Base-by-base conservation (phyloP, 2,888 invertebrate genomes). In the Cosmorhoe ocellata region DNA sequence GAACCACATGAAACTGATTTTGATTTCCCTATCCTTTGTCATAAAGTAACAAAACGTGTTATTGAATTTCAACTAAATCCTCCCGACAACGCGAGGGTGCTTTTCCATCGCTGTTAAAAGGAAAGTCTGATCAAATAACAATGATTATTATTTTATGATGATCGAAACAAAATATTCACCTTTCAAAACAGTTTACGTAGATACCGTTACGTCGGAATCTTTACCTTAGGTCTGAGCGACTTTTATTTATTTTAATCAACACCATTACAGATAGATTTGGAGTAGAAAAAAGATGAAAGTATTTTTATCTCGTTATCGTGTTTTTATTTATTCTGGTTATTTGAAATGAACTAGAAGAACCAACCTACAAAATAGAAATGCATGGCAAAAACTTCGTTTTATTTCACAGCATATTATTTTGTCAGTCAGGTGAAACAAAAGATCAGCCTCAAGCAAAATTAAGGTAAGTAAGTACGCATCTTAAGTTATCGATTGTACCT, bases 21-120 rank as follows among this genome's bases (percentile, higher is more conserved):
- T 59, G 56, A 67, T 67, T 66, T 70, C 45, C 59, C 63, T 53
- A 66, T 66, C 66, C 70, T 74, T 76, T 74, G 68, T 74, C 57
- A 59, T 64, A 62, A 64, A 69, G 64, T 74, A 76, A 74, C 74
- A 78, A 74, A 77, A 68, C 73, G 62, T 67, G 65, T 76, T 76
- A 76, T 77, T 70, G 69, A 74, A 80, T 78, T 78, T 71, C 68
- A 69, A 64, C 66, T 2, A 73, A 79, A 74, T 74, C 76, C 71
- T 64, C 63, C 64, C 58, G 51, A 60, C 2, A 63, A 64, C 58
- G 60, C 59, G 39, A 52, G 65, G 64, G 61, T 59, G 58, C 52
- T 60, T 53, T 63, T 51, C 52, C 61, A 63, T 64, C 56, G 64
- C 59, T 56, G 58, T 66, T 64, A 57, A 65, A 70, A 69, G 59